Evolutionary conservation across 1,140 invertebrate genomes (phyloP), one percentile per base, ranked within the genome.

Genomic region (Mactra quadrangularis): DNA sequence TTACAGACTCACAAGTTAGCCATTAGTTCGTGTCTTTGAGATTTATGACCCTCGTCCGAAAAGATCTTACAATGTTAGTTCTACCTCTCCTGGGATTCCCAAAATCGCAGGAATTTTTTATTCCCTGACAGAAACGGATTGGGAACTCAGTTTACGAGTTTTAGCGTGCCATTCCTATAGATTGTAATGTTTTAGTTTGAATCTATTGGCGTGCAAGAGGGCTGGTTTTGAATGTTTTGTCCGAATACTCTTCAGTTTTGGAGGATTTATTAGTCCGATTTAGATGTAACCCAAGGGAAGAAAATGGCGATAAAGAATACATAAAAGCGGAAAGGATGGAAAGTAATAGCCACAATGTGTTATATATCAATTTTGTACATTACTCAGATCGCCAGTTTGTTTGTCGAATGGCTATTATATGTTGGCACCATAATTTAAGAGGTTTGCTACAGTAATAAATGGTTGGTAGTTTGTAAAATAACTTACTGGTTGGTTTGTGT

Each of bases 61-160:
- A 52, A 47, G 64, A 38, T 68, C 22, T 68, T 50, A 38, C 64
- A 22, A 68, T 62, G 59, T 33, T 60, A 41, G 74, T 50, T 45
- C 47, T 52, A 38, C 38, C 74, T 45, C 74, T 55, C 74, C 19
- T 76, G 74, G 57, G 74, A 25, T 55, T 19, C 25, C 38, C 29
- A 22, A 76, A 76, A 76, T 76, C 74, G 74, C 59, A 60, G 74
- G 74, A 64, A 62, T 47, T 27, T 50, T 57, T 50, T 60, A 52
- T 50, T 47, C 74, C 25, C 55, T 57, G 74, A 76, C 74, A 76
- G 74, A 45, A 62, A 50, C 74, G 74, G 74, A 76, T 76, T 76
- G 74, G 55, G 57, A 76, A 62, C 55, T 57, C 38, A 50, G 55
- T 76, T 76, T 76, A 76, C 57, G 41, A 60, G 74, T 62, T 60